A percentile compares a stretch with the other conserved stretches of the same genome.
These are phyloP conservation scores for Eumacrocentrus americanus DNA, from an alignment of 2,888 invertebrate genomes.

Conservation along the genomic window DNA sequence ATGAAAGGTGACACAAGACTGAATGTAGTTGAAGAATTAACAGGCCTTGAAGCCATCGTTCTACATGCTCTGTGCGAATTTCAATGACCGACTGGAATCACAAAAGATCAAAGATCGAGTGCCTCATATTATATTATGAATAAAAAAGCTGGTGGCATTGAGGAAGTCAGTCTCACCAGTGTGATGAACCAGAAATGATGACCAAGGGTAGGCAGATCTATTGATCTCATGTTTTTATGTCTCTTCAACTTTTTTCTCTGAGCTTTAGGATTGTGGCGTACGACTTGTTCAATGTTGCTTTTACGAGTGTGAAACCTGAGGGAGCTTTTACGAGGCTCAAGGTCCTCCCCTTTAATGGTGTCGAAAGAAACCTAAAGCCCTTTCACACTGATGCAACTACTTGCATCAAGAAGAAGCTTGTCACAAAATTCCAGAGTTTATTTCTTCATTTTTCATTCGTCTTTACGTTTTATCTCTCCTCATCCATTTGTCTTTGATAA, in stretches of 20 bases:
- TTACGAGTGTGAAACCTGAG: conserved; percentile 31
- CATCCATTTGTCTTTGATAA: background rate
- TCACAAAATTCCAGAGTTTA: background rate
- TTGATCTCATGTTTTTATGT: background rate
- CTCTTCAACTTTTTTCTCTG: background rate
- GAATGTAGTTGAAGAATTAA: background rate
- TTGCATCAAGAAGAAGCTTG: conserved; percentile 7
- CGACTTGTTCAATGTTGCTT: conserved; percentile 33
- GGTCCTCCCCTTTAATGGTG: conserved; percentile 23
- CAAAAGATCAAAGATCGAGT: conserved; percentile 19
- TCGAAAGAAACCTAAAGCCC: conserved; percentile 22
- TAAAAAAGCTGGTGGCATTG: too few species aligned
- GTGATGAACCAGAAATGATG: background rate
- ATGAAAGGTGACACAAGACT: background rate
- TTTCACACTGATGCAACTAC: conserved; percentile 25
- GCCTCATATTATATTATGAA: too few species aligned
- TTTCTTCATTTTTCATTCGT: background rate
- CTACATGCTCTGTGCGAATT: conserved; percentile 1
- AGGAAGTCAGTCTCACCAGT: too few species aligned
- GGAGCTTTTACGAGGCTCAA: conserved; percentile 34
- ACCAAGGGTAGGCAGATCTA: too few species aligned
- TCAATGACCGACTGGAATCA: conserved; percentile 1
- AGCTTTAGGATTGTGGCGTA: conserved; percentile 14
- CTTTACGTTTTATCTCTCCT: background rate
- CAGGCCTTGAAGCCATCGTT: conserved; percentile 13